These are phyloP conservation scores for Mellivora capensis DNA, from an alignment of 2,113 vertebrate species.

Conservation along the genomic window DNA sequence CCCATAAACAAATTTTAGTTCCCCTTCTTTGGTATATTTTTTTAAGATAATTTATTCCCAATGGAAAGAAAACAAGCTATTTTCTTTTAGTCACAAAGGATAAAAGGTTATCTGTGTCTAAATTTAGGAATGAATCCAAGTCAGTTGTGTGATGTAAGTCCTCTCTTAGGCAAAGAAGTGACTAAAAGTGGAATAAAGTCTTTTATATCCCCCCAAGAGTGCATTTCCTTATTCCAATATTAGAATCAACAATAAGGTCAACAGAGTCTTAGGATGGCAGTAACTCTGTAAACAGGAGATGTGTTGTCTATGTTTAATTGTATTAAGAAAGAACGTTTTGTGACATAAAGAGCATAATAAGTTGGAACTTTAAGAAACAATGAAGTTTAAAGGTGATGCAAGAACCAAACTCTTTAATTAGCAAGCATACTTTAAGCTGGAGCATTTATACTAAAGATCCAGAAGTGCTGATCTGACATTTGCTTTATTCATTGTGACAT, in stretches of 20 bases:
- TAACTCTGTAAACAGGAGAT: not conserved
- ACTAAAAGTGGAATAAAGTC: not conserved
- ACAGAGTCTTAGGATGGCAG: not conserved
- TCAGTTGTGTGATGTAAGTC: not conserved
- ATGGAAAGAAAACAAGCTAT: not conserved
- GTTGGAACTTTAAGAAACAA: not conserved
- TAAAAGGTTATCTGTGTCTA: slow-evolving; percentile 8
- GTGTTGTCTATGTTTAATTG: not conserved
- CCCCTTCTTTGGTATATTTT: not conserved
- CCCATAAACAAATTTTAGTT: not conserved
- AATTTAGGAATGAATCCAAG: slow-evolving; percentile 49
- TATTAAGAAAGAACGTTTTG: not conserved
- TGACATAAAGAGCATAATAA: not conserved
- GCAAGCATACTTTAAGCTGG: not conserved
- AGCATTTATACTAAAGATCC: not conserved
- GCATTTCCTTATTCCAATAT: slow-evolving; percentile 1
- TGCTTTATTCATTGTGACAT: not conserved
- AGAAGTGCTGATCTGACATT: not conserved
- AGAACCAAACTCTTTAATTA: slow-evolving; percentile 16
- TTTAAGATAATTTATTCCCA: slow-evolving; percentile 31
- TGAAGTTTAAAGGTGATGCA: not conserved
- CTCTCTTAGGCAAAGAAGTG: not conserved
- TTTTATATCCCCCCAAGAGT: not conserved
- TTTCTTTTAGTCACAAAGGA: slow-evolving; percentile 21
- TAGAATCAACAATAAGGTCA: not conserved